Evolutionary conservation across 2,888 invertebrate species (phyloP).

Genomic region (Epicampocera succincta): DNA sequence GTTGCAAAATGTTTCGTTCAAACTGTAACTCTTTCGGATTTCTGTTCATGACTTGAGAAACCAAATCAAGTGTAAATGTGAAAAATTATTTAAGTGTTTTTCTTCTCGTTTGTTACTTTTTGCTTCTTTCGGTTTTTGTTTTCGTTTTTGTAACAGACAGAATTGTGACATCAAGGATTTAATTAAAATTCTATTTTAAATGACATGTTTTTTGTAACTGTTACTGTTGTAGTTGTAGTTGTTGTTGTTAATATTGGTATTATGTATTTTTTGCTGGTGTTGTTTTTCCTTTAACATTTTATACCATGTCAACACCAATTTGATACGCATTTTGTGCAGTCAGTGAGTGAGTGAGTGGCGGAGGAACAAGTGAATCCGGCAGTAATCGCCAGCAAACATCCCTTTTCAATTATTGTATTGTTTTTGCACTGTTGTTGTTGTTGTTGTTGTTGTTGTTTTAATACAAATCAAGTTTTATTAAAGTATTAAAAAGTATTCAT

Average conservation of each 20-base stretch:
- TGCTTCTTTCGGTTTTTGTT: too few relatives aligned
- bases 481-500: slow-evolving; percentile 42
- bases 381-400: slow-evolving; percentile 25
- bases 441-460: slow-evolving; percentile 35
- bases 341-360: too few relatives aligned
- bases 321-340: slow-evolving; percentile 58
- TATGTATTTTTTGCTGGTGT: slow-evolving; percentile 51
- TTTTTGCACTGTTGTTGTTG: not conserved
- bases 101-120: too few relatives aligned
- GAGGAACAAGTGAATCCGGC: not conserved
- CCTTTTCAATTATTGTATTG: slow-evolving; percentile 16
- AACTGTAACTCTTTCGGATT: slow-evolving; percentile 28
- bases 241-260: slow-evolving; percentile 51
- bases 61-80: slow-evolving; percentile 59
- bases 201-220: slow-evolving; percentile 55
- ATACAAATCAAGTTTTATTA: slow-evolving; percentile 63
- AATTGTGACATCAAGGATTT: slow-evolving; percentile 82
- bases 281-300: slow-evolving; percentile 26
- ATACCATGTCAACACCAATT: slow-evolving; percentile 66
- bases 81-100: slow-evolving; percentile 44
- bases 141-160: slow-evolving; percentile 80
- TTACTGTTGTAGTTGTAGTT: slow-evolving; percentile 23
- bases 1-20: not conserved
- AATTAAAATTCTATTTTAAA: slow-evolving; percentile 81
- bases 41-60: not conserved